Evolutionary conservation across 2,797 vertebrate genomes (phyloP).

Genomic region (Paguma larvata): DNA sequence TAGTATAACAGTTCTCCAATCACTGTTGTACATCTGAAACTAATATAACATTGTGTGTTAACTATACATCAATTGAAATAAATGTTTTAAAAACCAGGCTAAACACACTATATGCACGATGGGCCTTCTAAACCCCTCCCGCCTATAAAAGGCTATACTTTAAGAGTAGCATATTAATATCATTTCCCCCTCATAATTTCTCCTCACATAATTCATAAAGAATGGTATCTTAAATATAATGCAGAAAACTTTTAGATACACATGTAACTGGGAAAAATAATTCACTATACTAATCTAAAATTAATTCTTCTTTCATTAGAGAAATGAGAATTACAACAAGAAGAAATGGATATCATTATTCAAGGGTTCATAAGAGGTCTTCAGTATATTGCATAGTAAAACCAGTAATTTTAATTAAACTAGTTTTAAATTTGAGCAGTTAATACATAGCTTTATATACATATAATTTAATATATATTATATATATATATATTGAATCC

Average conservation of each 20-base stretch:
- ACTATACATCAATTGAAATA: not conserved
- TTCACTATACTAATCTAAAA: constrained; percentile 64
- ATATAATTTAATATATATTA: constrained; percentile 18
- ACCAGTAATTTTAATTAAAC: constrained; percentile 81
- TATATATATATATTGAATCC: not conserved
- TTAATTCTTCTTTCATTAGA: constrained; percentile 66
- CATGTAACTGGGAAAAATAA: constrained; percentile 67
- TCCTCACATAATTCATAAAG: constrained; percentile 61
- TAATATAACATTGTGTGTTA: not conserved
- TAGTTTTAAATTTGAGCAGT: constrained; percentile 77
- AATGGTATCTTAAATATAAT: constrained; percentile 66
- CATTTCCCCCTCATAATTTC: not conserved
- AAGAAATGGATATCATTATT: constrained; percentile 73
- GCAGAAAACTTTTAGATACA: constrained; percentile 54
- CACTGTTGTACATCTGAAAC: not conserved
- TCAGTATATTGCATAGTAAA: constrained; percentile 69
- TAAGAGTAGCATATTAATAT: not conserved
- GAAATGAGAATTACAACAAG: constrained; percentile 71
- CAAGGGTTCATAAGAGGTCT: constrained; percentile 63
- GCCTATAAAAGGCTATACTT: not conserved
- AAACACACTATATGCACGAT: not conserved
- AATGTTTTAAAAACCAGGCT: not conserved
- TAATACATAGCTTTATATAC: constrained; percentile 60
- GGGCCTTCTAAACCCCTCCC: not conserved
- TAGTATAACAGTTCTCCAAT: not conserved